Conservation (phyloP, 2,797 vertebrate genomes). For the Salarias fasciatus region DNA sequence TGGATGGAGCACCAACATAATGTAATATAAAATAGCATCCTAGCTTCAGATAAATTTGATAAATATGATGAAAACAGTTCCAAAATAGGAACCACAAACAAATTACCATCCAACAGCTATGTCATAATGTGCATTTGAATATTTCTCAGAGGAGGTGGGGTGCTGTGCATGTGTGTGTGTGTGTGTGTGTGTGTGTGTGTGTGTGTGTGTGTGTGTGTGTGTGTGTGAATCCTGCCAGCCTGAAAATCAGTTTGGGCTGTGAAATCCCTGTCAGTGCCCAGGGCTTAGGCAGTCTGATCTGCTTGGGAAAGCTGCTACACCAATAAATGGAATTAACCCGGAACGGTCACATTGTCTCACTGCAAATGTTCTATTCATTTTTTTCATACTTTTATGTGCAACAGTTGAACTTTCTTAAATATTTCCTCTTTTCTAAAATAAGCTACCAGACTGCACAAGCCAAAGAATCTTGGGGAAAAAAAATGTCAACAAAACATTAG, state of each 20-base stretch:
- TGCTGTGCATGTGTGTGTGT: constrained; percentile 3
- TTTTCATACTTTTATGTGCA: constrained; percentile 46
- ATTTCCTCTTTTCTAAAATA: constrained; percentile 4
- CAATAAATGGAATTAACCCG: constrained; percentile 63
- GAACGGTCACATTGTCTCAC: constrained; percentile 76
- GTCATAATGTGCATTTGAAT: constrained; percentile 9
- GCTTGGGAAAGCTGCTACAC: constrained; percentile 74
- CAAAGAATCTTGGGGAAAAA: background rate
- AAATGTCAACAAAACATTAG: too few relatives aligned
- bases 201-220: constrained; percentile 29
- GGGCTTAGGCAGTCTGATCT: constrained; percentile 70
- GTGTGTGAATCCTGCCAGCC: constrained; percentile 48
- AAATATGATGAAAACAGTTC: background rate
- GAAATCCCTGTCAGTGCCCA: constrained; percentile 72
- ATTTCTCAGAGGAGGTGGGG: too few relatives aligned
- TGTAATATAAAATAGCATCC: constrained; percentile 10
- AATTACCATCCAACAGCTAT: constrained; percentile 18
- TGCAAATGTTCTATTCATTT: constrained; percentile 54
- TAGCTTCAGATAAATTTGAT: constrained; percentile 10
- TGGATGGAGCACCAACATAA: constrained; percentile 2
- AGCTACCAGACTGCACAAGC: background rate
- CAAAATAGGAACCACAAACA: constrained; percentile 2
- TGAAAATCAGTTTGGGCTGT: constrained; percentile 76
- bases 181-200: constrained; percentile 34
- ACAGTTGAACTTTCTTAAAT: background rate